Base-by-base conservation (phyloP, 2,888 invertebrate species). In the Sclerodermus sp. region DNA sequence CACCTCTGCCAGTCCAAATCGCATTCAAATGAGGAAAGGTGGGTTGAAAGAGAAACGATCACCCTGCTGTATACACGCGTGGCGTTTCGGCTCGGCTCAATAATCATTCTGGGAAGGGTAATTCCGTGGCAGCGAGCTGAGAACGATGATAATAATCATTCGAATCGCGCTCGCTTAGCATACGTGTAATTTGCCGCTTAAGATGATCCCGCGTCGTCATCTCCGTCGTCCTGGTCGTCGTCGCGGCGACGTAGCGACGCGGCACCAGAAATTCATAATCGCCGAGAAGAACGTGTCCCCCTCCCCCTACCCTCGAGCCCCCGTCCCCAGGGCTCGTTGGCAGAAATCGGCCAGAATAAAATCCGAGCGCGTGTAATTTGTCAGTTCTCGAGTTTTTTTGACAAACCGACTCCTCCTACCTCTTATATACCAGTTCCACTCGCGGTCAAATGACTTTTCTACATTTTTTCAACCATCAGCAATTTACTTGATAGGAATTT, bases 81-180 rank as follows among this genome's bases (percentile, higher is more conserved):
- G 53, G 51, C 49, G 47, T 45, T 47, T 30, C n/a, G 39, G 50
- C 38, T 50, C 55, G 46, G 53, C 64, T 60, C 23, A 23, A 68
- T 67, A 69, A 71, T 70, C 60, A 64, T 73, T 73, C 71, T 68
- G 56, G 62, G 73, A 73, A 73, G 61, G 61, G 65, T 60, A 59
- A 58, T 57, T 59, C 62, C 50, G 56, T 57, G 59, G 53, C 51
- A 59, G 59, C 23, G 53, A 49, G 51, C 49, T 46, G 48, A 42
- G 49, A 55, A 56, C 57, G 67, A 69, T 70, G 68, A 73, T 73
- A 70, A 74, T 74, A 74, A 74, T 74, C 72, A 74, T 74, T 68
- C 2, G 62, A 70, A 68, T 69, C 60, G 64, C 55, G 64, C 48
- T 68, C 74, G 69, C 68, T 74, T 71, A 73, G 71, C 71, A 70